Conservation (phyloP, 2,888 invertebrate species). For the Pollenia angustigena region DNA sequence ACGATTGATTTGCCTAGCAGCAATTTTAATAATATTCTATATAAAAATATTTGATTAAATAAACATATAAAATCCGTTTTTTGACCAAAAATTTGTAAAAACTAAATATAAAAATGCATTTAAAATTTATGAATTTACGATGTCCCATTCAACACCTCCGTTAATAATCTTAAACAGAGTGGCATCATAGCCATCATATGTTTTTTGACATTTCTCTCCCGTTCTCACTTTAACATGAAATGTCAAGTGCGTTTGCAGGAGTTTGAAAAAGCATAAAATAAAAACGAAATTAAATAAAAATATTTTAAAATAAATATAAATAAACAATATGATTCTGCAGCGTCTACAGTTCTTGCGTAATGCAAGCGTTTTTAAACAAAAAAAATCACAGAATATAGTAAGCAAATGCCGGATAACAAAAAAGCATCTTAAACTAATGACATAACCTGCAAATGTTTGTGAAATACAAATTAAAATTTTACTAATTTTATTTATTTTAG, state of each 20-base stretch:
- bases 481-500: slow-evolving; percentile 55
- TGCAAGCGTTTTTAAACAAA: slow-evolving; percentile 69
- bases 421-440: slow-evolving; percentile 73
- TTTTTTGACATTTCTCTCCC: not conserved
- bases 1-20: no score
- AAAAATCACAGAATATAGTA: slow-evolving; percentile 76
- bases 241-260: slow-evolving; percentile 36
- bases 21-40: no score
- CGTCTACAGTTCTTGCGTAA: slow-evolving; percentile 78
- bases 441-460: slow-evolving; percentile 80
- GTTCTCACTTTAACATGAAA: slow-evolving; percentile 26
- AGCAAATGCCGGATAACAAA: slow-evolving; percentile 40
- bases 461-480: not conserved
- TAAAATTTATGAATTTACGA: no score
- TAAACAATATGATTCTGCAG: slow-evolving; percentile 76
- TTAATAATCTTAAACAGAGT: not conserved
- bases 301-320: slow-evolving; percentile 72
- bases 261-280: no score
- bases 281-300: slow-evolving; percentile 55
- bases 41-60: no score
- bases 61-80: no score
- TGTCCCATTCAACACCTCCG: not conserved
- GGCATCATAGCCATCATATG: slow-evolving; percentile 19
- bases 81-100: no score
- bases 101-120: no score